Conservation (phyloP, 2,113 vertebrate species). For the Nettapus auritus region DNA sequence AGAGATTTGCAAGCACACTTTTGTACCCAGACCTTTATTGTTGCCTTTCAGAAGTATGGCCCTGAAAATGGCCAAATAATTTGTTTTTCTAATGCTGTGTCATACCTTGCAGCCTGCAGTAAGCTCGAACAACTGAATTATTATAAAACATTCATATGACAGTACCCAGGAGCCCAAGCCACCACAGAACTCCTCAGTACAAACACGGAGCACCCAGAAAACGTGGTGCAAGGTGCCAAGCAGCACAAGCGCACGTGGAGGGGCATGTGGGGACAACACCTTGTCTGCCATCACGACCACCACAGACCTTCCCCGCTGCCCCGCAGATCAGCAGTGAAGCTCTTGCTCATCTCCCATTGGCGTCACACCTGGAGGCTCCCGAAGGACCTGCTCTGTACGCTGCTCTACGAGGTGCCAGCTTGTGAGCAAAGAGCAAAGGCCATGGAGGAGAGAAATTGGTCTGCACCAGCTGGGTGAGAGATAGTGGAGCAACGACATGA, state of each 20-base stretch:
- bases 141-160: not conserved
- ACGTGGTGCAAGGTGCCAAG: accelerated
- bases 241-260: not conserved
- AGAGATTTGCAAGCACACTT: not conserved
- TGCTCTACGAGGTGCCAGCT: accelerated
- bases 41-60: not conserved
- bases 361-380: not conserved
- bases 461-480: accelerated
- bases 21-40: not conserved
- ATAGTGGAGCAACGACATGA: accelerated
- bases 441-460: accelerated
- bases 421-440: accelerated
- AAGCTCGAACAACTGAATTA: slow-evolving; percentile 24
- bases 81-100: slow-evolving; percentile 57
- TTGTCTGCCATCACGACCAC: not conserved
- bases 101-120: slow-evolving; percentile 50
- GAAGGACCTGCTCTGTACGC: not conserved
- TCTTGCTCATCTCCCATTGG: accelerated
- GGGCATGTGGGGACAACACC: accelerated
- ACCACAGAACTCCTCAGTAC: not conserved
- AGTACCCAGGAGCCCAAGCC: not conserved
- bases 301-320: accelerated
- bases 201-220: not conserved
- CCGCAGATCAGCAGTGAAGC: not conserved
- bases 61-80: slow-evolving; percentile 42